Evolutionary conservation across 2,113 vertebrate species (phyloP), one percentile per base, ranked within the genome.

Genomic region (Cyprinodon variegatus): DNA sequence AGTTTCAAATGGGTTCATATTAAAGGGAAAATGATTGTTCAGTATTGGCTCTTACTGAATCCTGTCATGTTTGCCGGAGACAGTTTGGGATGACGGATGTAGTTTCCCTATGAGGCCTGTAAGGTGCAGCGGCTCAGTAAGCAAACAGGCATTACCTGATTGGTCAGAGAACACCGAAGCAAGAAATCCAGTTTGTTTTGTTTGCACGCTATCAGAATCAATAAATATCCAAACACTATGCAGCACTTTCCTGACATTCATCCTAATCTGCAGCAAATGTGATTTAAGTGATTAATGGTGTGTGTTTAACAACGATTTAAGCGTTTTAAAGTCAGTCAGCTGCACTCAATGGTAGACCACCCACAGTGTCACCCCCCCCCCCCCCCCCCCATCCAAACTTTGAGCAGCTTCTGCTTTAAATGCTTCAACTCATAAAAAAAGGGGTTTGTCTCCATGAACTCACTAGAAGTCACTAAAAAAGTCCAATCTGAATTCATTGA

Each of bases 201-300:
- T 41, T 1, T 63, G n/a, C 66, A 41, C 76, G 13, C 68, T 73
- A 71, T 72, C 41, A 74, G 81, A 83, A 88, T 85, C 84, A 78
- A 85, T 88, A 76, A 45, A 72, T 65, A 65, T 69, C 41, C 69
- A 73, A 79, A 81, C 46, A 48, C 36, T 9, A 48, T 59, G 61
- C 59, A 48, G 59, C 36, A 60, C 45, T 59, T 77, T 76, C 77
- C 73, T 76, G 78, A 63, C 61, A 82, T 88, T 84, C 61, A 83
- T 79, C 79, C 74, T 81, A 66, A 87, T 74, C 70, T 77, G 11
- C 4, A 48, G 65, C 36, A 4, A 76, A 86, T 70, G 37, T 72
- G 81, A 83, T 87, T 83, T 76, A 39, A n/a, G n/a, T 74, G 82
- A 85, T 69, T 73, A 59, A 82, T 86, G 63, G 72, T 71, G 50